Base-by-base conservation (phyloP, 2,797 vertebrate species). In the Pseudocheirus occidentalis region DNA sequence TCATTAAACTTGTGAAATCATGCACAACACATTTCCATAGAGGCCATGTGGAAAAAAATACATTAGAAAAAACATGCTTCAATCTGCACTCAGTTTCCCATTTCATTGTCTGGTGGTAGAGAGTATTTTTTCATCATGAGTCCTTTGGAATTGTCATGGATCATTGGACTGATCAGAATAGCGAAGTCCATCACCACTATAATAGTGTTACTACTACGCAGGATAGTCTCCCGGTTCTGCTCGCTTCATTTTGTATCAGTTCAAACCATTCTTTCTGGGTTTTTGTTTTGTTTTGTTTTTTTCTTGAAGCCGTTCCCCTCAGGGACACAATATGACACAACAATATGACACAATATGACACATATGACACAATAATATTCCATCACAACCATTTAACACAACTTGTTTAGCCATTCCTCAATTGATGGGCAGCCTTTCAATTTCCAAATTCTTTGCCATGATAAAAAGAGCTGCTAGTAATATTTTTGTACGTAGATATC, bases 121-220 rank as follows among this genome's bases (percentile, higher is more conserved):
- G 1, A 46, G 5, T 18, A 40, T 24, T 46, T 81, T 81, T 46
- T 40, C 7, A 81, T 24, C 18, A 81, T 11, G 24, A 87, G 21
- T 87, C 9, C 21, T 46, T 87, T 11, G 40, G 9, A 50, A 50
- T 12, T 87, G 40, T 87, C 1, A 11, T 46, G 40, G 73, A 27
- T 46, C 40, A 50, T 11, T 27, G 10, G 0, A 87, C 4, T 50
- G 40, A 50, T 87, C 21, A 87, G 40, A 81, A 14, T 27, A 46
- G 2, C n/a, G 27, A 18, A 66, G 66, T n/a, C 18, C n/a, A n/a
- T n/a, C n/a, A n/a, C n/a, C n/a, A n/a, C n/a, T n/a, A n/a, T n/a
- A n/a, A n/a, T n/a, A n/a, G n/a, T n/a, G 16, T 18, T 81, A 1
- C 0, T 21, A 1, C 16, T 81, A 2, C 6, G 3, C 9, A 87